Conservation (phyloP, 2,888 invertebrate genomes). For the Ctena decussata region DNA sequence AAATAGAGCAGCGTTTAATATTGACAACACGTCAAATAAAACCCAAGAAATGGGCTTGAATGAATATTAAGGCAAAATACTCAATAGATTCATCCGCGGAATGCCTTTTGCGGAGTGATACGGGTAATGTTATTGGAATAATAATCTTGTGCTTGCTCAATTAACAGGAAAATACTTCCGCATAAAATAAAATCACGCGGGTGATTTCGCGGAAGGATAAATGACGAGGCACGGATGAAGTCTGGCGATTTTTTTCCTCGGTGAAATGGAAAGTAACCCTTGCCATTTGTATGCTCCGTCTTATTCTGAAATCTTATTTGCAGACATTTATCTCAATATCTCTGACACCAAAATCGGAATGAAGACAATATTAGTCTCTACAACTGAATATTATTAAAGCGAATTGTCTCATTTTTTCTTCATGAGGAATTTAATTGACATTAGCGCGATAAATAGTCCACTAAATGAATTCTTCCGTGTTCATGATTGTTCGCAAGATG, state of each 20-base stretch:
- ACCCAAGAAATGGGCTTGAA: background rate
- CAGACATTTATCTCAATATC: slow-evolving; percentile 63
- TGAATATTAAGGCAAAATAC: background rate
- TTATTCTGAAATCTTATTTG: slow-evolving; percentile 51
- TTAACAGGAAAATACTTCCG: slow-evolving; percentile 56
- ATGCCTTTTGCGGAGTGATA: slow-evolving; percentile 61
- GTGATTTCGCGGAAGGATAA: slow-evolving; percentile 65
- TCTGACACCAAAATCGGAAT: slow-evolving; percentile 50
- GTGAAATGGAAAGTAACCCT: slow-evolving; percentile 58
- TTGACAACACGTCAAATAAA: slow-evolving; percentile 9
- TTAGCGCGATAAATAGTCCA: slow-evolving; percentile 41
- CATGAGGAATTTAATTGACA: slow-evolving; percentile 58
- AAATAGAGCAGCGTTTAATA: background rate
- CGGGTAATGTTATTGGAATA: slow-evolving; percentile 66
- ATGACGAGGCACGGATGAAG: slow-evolving; percentile 60
- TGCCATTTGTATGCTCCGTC: slow-evolving; percentile 52
- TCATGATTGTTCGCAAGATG: background rate
- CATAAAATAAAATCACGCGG: slow-evolving; percentile 54
- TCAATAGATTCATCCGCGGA: slow-evolving; percentile 3
- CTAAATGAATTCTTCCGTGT: slow-evolving; percentile 18
- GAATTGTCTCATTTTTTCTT: slow-evolving; percentile 61
- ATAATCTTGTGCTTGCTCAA: slow-evolving; percentile 66
- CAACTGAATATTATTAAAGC: slow-evolving; percentile 69
- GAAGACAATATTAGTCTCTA: slow-evolving; percentile 62
- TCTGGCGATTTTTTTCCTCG: slow-evolving; percentile 28